phyloP scores from a whole-genome alignment of 92 coral and sea anemone species.

The Porites evermanni region DNA sequence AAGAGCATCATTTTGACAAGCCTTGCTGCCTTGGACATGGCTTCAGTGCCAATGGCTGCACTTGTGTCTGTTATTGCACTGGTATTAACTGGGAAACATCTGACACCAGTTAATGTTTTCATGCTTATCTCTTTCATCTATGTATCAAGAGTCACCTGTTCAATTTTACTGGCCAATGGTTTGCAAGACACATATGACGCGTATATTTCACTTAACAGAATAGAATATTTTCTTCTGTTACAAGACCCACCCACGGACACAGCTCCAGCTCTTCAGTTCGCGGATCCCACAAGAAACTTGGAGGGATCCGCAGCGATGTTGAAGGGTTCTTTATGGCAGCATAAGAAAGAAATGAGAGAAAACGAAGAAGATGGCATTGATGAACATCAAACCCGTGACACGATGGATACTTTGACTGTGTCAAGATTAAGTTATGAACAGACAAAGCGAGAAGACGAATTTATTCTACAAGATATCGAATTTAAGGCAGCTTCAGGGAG shows the following conservation, averaged over 20 bases:
- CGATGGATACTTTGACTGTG: background rate
- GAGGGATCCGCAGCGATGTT: background rate
- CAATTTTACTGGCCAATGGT: background rate
- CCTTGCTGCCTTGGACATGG: too few species aligned
- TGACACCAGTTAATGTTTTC: background rate
- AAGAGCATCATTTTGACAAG: background rate
- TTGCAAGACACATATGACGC: background rate
- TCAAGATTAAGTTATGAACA: background rate
- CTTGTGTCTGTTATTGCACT: too few species aligned
- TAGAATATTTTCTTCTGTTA: conserved; percentile 12
- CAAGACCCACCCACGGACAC: background rate
- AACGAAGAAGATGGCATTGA: too few species aligned
- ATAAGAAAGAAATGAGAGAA: too few species aligned
- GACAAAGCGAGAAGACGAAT: too few species aligned
- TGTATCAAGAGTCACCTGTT: background rate
- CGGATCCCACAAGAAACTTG: background rate
- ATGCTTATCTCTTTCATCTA: background rate
- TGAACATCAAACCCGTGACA: background rate
- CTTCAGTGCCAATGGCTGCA: too few species aligned
- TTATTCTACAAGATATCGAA: background rate
- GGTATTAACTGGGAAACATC: too few species aligned
- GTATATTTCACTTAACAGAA: background rate
- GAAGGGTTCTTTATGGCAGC: too few species aligned
- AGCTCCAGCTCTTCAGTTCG: background rate
- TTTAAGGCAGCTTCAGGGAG: background rate